phyloP scores from a whole-genome alignment of 2,888 invertebrate genomes.

The Oxystoma pomonae region DNA sequence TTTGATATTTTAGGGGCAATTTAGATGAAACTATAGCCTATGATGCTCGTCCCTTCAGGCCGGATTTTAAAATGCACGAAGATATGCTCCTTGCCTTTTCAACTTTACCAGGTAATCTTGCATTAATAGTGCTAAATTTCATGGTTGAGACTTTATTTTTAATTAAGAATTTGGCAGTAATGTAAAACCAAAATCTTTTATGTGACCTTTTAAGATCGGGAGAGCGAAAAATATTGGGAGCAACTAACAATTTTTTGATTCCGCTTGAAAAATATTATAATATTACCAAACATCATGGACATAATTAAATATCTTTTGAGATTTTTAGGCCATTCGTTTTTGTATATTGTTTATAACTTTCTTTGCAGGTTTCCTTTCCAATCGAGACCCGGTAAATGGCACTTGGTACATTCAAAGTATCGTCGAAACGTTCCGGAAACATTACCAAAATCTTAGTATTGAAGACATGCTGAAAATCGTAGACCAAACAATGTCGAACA shows the following conservation, averaged over 20 bases:
- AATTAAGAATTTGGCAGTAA: too few species aligned
- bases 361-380: constrained; percentile 54
- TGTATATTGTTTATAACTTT: too few species aligned
- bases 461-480: constrained; percentile 64
- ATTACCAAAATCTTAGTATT: constrained; percentile 60
- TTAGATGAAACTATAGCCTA: constrained; percentile 27
- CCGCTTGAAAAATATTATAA: too few species aligned
- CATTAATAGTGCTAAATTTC: too few species aligned
- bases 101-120: constrained; percentile 57
- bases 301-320: too few species aligned
- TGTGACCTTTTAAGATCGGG: too few species aligned
- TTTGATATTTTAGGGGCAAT: constrained; percentile 35
- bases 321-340: too few species aligned
- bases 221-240: too few species aligned
- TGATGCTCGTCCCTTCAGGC: constrained; percentile 28
- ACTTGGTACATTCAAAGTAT: constrained; percentile 70
- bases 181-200: too few species aligned
- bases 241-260: too few species aligned
- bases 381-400: constrained; percentile 56
- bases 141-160: too few species aligned
- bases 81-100: constrained; percentile 65
- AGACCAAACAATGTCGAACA: constrained; percentile 48
- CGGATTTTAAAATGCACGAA: constrained; percentile 42
- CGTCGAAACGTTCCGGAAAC: constrained; percentile 60
- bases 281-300: too few species aligned